Base-by-base conservation (phyloP, 2,113 vertebrate genomes). In the Cyprinodon tularosa region DNA sequence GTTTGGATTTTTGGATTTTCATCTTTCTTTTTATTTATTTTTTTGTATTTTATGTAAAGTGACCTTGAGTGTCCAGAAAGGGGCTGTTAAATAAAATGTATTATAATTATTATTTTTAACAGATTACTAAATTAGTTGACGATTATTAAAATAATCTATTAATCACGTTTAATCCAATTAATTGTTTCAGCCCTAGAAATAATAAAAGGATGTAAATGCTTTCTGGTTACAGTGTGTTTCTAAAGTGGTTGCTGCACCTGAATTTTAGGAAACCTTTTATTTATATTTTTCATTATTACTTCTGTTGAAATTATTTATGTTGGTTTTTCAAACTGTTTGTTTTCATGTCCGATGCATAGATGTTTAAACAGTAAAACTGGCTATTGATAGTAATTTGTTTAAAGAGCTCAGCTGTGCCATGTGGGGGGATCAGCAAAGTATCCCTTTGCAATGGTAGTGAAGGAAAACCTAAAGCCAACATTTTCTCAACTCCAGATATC, bases 401-500 rank as follows among this genome's bases (percentile, higher is more conserved):
- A 29, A 75, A 90, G 71, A 61, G 57, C 67, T 85, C 76, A 80
- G 82, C 83, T 53, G 66, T 83, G 62, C 74, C 71, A 72, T 36
- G 20, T 13, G 72, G 69, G 72, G 59, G 65, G 66, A 47, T 44
- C 77, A 78, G 72, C 40, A 78, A 73, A 80, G 82, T 90, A 87
- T 87, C 70, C 88, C 88, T 89, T 90, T 86, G 71, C 53, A 72
- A 76, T 69, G 40, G 80, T 61, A 75, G 72, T 62, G 40, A 80
- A 83, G 66, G 77, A 62, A 74, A 89, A 75, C 39, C 53, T 81
- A 83, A 84, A 69, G 79, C 76, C 71, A 83, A 76, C 68, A 72
- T 76, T 84, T 91, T 83, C 71, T 75, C 63, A 22, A 85, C 81
- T 79, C 86, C 76, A 87, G 88, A 91, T 94, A 95, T 94, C 94